A percentile compares a stretch with the other conserved stretches of the same genome.
Conservation (phyloP, 2,888 invertebrate species). For the Polyommatus icarus region DNA sequence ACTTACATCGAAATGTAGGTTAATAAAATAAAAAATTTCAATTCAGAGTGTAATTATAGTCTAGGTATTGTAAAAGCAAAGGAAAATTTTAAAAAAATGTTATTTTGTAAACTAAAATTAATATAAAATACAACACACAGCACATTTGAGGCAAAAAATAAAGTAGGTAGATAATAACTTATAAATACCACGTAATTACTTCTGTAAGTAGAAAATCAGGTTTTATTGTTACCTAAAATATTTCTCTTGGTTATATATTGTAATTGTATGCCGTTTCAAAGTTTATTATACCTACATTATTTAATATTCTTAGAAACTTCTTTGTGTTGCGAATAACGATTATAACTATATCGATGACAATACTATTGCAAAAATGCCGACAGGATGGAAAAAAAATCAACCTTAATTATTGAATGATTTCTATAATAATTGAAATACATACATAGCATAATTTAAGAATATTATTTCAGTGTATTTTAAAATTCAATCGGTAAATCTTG, state of each 20-base stretch:
- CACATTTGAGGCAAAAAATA: neutral
- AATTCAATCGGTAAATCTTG: neutral
- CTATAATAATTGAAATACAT: neutral
- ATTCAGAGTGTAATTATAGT: too few species aligned
- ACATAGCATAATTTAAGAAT: neutral
- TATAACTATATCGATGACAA: neutral
- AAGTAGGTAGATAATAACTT: neutral
- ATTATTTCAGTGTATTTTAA: neutral
- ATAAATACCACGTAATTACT: neutral
- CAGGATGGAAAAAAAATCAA: neutral
- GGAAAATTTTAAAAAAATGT: neutral
- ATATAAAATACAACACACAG: neutral
- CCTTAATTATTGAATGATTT: neutral
- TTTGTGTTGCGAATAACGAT: neutral
- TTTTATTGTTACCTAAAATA: conserved; percentile 1
- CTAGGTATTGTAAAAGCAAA: neutral
- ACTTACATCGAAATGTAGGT: neutral
- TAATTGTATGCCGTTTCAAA: neutral
- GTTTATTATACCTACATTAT: neutral
- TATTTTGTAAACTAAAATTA: neutral
- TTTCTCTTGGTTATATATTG: neutral
- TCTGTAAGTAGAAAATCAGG: neutral
- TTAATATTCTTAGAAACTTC: neutral
- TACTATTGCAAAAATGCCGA: neutral
- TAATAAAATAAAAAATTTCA: neutral